Evolutionary conservation across 2,113 vertebrate genomes (phyloP).

Genomic region (Corythaeola cristata): DNA sequence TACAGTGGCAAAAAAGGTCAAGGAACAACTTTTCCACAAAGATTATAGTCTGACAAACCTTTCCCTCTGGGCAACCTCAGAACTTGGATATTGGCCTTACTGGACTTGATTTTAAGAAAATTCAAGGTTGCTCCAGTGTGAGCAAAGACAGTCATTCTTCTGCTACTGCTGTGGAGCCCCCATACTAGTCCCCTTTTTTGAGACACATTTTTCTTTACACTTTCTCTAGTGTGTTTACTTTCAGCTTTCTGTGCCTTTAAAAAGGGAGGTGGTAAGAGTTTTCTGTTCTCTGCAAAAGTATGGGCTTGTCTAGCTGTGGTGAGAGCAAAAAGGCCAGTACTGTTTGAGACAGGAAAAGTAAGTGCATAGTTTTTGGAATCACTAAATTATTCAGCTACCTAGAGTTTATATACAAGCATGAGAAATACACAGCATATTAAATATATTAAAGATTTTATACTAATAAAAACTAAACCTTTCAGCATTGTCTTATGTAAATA

Average conservation of each 20-base stretch:
- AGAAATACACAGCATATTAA: background rate
- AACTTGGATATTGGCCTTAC: conserved; percentile 29
- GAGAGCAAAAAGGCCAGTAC: background rate
- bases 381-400: background rate
- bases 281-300: background rate
- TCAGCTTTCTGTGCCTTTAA: background rate
- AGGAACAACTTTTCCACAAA: conserved; percentile 66
- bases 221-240: background rate
- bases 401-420: background rate
- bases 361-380: background rate
- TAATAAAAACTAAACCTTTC: background rate
- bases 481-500: background rate
- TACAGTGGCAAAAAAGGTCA: conserved; percentile 62
- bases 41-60: conserved; percentile 45
- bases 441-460: background rate
- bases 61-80: conserved; percentile 38
- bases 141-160: background rate
- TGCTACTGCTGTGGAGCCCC: background rate
- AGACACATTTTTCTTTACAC: background rate
- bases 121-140: background rate
- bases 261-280: background rate
- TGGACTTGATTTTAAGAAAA: conserved; percentile 48
- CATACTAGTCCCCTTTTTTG: background rate
- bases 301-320: background rate
- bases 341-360: background rate